Evolutionary conservation across 2,888 invertebrate species (phyloP), one percentile per base, ranked within the genome.

Genomic region (Leptarthrus brevirostris): DNA sequence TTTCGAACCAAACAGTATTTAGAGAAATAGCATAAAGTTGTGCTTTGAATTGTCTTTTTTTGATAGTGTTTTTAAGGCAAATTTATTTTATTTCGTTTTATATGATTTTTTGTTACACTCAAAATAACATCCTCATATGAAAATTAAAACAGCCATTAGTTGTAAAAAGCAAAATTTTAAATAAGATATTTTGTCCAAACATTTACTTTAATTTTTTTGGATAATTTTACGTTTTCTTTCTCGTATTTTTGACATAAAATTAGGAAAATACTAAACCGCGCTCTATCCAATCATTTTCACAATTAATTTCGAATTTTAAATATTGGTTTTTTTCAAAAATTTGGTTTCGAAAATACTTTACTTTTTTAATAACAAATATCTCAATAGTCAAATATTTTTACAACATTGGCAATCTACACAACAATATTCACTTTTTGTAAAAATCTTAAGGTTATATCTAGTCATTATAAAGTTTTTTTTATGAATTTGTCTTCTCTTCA

Each of bases 231-330:
- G 18, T 47, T 69, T 61, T 61, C 20, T 72, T 61, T 64, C n/a
- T 56, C 56, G 30, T 56, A 56, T 10, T 30, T 56, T 56, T 56
- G 56, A 56, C 30, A 56, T 56, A 56, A 74, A 77, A 76, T 75
- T 78, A 78, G 77, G 77, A 78, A 77, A 77, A 76, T 76, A 74
- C 69, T 75, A 74, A 76, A 78, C 77, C 77, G 79, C 77, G 78
- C 77, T 78, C 78, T 74, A 30, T 56, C 56, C 56, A 52, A 52
- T 53, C 64, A 44, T 64, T 64, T 64, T 64, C 40, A 64, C 22
- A 64, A 44, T 64, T 64, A 64, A 71, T 52, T 52, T 71, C 26
- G 36, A 36, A 34, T 53, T 69, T 53, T 52, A 52, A 53, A 47
- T 49, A 47, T 53, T 53, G 53, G 18, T 53, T 71, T 36, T 70